Evolutionary conservation across 2,113 vertebrate genomes (phyloP).

Genomic region (Fulmarus glacialis): DNA sequence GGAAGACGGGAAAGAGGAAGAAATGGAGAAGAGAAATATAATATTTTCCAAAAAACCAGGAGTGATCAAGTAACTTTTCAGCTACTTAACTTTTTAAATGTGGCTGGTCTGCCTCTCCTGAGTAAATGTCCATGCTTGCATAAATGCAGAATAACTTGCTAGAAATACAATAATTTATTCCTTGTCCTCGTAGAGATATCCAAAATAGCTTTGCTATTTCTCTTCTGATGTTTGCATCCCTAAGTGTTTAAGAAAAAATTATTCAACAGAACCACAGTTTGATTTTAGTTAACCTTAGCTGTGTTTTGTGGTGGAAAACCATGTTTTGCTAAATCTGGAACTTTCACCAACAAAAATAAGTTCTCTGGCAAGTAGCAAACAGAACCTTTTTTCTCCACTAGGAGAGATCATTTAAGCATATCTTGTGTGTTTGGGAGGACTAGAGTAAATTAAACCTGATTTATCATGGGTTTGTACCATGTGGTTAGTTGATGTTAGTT

Average conservation of each 20-base stretch:
- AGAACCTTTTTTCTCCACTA: neutral
- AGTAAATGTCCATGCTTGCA: neutral
- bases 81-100: neutral
- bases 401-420: neutral
- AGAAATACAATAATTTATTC: neutral
- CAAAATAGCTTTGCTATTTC: neutral
- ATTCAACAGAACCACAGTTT: neutral
- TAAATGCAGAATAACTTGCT: neutral
- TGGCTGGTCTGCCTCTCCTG: neutral
- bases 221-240: neutral
- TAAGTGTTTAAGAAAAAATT: neutral
- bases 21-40: neutral
- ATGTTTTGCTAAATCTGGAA: neutral
- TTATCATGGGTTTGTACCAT: neutral
- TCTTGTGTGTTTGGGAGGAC: neutral
- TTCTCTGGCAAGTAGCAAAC: neutral
- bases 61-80: neutral
- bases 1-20: neutral
- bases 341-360: neutral
- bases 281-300: neutral
- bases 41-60: neutral
- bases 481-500: neutral
- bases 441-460: neutral
- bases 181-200: neutral
- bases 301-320: neutral